phyloP scores from a whole-genome alignment of 1,140 invertebrate genomes.

The Oryzaephilus surinamensis region DNA sequence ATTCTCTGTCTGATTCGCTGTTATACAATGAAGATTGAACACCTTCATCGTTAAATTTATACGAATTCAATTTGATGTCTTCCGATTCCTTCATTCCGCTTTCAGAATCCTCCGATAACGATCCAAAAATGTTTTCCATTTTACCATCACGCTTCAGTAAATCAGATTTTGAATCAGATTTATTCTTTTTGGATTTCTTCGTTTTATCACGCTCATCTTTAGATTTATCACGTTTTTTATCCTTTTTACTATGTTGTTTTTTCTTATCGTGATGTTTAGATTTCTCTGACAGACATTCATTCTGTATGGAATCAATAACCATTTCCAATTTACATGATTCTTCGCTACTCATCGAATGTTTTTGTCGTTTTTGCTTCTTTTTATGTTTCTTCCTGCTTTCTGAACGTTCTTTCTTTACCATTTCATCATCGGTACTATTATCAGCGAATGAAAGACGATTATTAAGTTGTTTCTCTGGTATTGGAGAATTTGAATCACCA shows the following conservation, averaged over 20 bases:
- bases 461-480: constrained; percentile 24
- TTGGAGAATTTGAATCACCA: constrained; percentile 15
- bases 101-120: constrained; percentile 61
- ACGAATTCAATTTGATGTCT: constrained; percentile 12
- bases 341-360: constrained; percentile 51
- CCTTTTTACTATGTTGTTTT: constrained; percentile 56
- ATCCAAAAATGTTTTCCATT: constrained; percentile 81
- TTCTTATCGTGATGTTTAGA: constrained; percentile 45
- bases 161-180: constrained; percentile 27
- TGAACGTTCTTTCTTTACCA: constrained; percentile 26
- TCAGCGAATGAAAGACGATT: constrained; percentile 31
- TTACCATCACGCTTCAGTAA: constrained; percentile 54
- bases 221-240: constrained; percentile 57
- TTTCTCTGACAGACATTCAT: constrained; percentile 31
- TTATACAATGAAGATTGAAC: constrained; percentile 4
- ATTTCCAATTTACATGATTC: constrained; percentile 38
- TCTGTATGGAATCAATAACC: constrained; percentile 25
- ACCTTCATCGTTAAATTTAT: constrained; percentile 7
- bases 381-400: constrained; percentile 66
- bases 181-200: constrained; percentile 47
- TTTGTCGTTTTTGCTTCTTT: constrained; percentile 71
- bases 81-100: constrained; percentile 12
- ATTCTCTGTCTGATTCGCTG: constrained; percentile 17
- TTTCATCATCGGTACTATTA: constrained; percentile 30
- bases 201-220: constrained; percentile 55